Evolutionary conservation across 1,140 invertebrate species (phyloP), one percentile per base, ranked within the genome.

Genomic region (Popillia japonica): DNA sequence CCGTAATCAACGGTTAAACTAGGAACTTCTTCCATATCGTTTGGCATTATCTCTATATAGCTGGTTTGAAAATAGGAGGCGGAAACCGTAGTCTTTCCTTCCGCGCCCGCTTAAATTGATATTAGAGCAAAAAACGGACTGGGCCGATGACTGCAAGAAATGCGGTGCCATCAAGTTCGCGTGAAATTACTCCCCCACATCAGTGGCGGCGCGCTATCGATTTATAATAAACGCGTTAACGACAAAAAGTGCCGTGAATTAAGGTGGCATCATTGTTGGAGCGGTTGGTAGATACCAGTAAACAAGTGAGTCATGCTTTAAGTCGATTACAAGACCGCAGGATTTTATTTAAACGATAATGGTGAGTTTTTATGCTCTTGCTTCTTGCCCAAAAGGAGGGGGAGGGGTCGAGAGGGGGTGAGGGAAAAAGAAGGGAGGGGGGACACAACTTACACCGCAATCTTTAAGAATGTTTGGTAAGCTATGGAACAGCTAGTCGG

Each of bases 1-100:
- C 61, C 61, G 61, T 68, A 68, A 68, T 68, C 61, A 68, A 23
- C 61, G 61, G 7, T 68, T 68, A 68, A 68, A 68, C 9, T 27
- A 68, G 48, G 48, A 55, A 55, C 48, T 17, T 34, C 61, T 68
- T 68, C 61, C 61, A 27, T 68, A 68, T 68, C 61, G 61, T 68
- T 34, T 68, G 22, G 22, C 61, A 34, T 68, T 22, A 68, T 68
- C 61, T 68, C 61, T 68, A 68, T 68, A 68, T 68, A 17, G 61
- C 2, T 22, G 61, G 22, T 14, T 68, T 14, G 61, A 34, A 68
- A 34, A 34, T 34, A 27, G 27, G 20, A 68, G 61, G 61, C 61
- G 61, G 61, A 68, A 68, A 68, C 61, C 61, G 20, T 14, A 27
- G 9, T 9, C 61, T 11, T 68, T 68, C 27, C 23, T 68, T 6